A percentile compares a stretch with the other conserved stretches of the same genome.
These are phyloP conservation scores for Cephus runcator DNA, from an alignment of 2,888 invertebrate genomes.

Conservation along the genomic window DNA sequence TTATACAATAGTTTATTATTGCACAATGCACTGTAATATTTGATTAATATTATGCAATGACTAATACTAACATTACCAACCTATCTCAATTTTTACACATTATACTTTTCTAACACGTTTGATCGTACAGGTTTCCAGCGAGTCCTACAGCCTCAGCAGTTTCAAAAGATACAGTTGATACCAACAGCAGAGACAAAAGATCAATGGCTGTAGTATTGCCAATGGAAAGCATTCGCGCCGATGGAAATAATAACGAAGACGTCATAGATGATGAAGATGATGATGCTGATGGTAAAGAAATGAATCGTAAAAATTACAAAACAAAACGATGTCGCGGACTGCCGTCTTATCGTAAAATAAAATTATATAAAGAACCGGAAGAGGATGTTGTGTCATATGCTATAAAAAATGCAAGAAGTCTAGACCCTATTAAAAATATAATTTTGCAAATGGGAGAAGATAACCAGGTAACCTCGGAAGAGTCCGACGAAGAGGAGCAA, in stretches of 20 bases:
- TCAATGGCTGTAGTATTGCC: background rate
- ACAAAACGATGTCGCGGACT: background rate
- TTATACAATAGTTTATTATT: background rate
- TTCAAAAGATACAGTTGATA: background rate
- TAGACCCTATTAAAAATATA: background rate
- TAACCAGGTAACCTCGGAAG: background rate
- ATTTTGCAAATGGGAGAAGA: background rate
- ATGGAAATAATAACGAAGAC: background rate
- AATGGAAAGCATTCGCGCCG: background rate
- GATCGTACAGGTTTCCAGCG: background rate
- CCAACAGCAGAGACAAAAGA: background rate
- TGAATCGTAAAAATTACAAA: constrained; percentile 1
- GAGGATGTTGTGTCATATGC: background rate
- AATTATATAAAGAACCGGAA: background rate
- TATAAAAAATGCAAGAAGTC: background rate
- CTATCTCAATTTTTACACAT: background rate
- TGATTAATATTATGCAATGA: background rate
- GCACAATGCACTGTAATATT: background rate
- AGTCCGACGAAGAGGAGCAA: background rate
- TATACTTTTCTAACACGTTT: background rate
- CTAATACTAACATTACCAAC: background rate
- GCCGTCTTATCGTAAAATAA: background rate
- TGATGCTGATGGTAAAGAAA: constrained; percentile 6
- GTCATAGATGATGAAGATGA: constrained; percentile 9
- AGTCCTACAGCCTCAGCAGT: background rate